Evolutionary conservation across 2,888 invertebrate genomes (phyloP).

Genomic region (Phaonia tiefii): DNA sequence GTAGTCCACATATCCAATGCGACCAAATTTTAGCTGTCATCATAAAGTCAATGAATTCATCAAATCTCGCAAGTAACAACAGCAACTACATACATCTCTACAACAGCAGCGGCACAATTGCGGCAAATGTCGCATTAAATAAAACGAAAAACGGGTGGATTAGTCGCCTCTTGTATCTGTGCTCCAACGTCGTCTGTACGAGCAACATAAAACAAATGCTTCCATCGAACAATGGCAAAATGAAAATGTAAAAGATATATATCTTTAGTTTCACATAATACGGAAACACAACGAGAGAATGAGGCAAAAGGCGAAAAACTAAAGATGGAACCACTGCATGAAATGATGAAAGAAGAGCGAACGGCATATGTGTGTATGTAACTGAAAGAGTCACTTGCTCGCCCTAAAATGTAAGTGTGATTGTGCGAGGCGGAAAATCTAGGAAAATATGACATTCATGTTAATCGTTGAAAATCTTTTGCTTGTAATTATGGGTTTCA

Average conservation of each 20-base stretch:
- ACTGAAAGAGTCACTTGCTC: slow-evolving; percentile 23
- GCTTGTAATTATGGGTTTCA: slow-evolving; percentile 48
- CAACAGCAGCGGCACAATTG: background rate
- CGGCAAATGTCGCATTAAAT: slow-evolving; percentile 1
- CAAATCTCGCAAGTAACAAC: background rate
- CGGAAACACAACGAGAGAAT: slow-evolving; percentile 7
- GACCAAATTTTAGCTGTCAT: slow-evolving; percentile 28
- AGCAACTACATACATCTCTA: background rate
- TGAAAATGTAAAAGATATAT: background rate
- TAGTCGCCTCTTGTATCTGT: background rate
- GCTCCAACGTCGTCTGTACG: background rate
- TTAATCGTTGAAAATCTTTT: slow-evolving; percentile 59
- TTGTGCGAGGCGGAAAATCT: slow-evolving; percentile 4
- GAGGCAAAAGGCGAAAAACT: background rate
- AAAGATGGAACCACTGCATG: slow-evolving; percentile 13
- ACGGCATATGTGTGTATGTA: slow-evolving; percentile 19
- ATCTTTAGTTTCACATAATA: slow-evolving; percentile 23
- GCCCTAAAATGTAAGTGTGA: slow-evolving; percentile 57
- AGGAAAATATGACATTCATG: slow-evolving; percentile 60
- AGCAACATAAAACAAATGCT: slow-evolving; percentile 5
- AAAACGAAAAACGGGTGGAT: background rate
- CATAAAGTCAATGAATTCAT: slow-evolving; percentile 36
- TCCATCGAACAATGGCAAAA: slow-evolving; percentile 2
- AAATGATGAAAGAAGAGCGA: slow-evolving; percentile 3
- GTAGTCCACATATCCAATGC: too few relatives aligned